Evolutionary conservation across 1,140 invertebrate genomes (phyloP), one percentile per base, ranked within the genome.

Genomic region (Adelges cooleyi): DNA sequence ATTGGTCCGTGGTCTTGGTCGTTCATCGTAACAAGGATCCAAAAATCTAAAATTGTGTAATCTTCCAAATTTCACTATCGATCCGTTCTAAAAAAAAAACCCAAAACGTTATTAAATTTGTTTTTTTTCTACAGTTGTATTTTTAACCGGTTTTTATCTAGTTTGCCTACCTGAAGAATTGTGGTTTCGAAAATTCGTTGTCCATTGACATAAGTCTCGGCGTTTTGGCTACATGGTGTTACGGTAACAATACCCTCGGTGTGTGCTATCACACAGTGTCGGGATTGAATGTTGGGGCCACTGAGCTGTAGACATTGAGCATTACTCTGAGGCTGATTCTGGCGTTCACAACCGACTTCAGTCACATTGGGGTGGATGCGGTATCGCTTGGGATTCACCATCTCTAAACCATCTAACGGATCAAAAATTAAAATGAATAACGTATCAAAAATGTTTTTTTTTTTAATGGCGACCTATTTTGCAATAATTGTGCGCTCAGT

Each of bases 161-260:
- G 29, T 48, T 8, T 22, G 74, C 73, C 71, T 72, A 86, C 86
- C 80, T 92, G 88, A 36, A 98, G 77, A 69, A 95, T 88, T 3
- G 93, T 94, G 1, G 92, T 93, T 74, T 97, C 92, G 72, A 86
- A 85, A 71, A 95, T 90, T 68, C 92, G 81, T 72, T 92, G 89
- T 44, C 90, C 89, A 74, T 96, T 94, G 53, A 97, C 90, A 72
- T 90, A 95, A 8, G 91, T 94, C 71, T 95, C 89, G 3, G 92
- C 90, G 73, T 95, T 92, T 18, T 89, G 80, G 71, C 88, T 90
- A 71, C 90, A 85, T 23, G 94, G 92, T n/a, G 92, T 96, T 2
- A 95, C 82, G 0, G 90, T 93, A 48, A 95, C 92, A 42, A 95
- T 89, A 27, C 89, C 89, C 67, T 94, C 89, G 15, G 86, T 89